phyloP scores from a whole-genome alignment of 2,888 invertebrate genomes.

The Itoplectis maculator region DNA sequence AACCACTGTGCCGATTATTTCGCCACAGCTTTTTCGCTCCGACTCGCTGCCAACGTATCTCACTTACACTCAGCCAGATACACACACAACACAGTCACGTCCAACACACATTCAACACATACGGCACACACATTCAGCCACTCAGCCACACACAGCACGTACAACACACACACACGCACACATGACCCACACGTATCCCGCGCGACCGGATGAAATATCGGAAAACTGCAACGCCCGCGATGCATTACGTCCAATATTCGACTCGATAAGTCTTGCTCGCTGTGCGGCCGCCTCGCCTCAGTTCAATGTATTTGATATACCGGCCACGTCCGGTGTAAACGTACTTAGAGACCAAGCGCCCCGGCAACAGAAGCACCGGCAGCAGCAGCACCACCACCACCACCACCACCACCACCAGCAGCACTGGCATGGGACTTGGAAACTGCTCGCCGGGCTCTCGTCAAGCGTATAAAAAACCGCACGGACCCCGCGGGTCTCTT shows the following conservation, averaged over 20 bases:
- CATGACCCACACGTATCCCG: conserved; percentile 4
- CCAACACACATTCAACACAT: too few species aligned
- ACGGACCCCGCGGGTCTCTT: conserved; percentile 41
- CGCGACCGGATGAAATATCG: conserved; percentile 70
- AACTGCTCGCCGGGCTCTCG: conserved; percentile 38
- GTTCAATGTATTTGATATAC: conserved; percentile 67
- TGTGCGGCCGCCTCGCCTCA: conserved; percentile 46
- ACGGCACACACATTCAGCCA: too few species aligned
- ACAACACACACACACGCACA: conserved; percentile 22
- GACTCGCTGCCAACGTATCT: neutral
- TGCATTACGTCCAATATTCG: conserved; percentile 72
- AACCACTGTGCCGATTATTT: neutral
- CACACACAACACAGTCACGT: too few species aligned
- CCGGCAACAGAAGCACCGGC: conserved; percentile 40
- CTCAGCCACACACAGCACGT: too few species aligned
- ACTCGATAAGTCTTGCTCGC: conserved; percentile 70
- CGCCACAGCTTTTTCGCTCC: conserved; percentile 4
- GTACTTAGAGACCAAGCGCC: conserved; percentile 65
- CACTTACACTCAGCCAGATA: conserved; percentile 8
- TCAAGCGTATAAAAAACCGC: conserved; percentile 56
- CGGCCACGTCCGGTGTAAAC: conserved; percentile 72
- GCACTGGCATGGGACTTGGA: conserved; percentile 9
- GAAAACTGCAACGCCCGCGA: conserved; percentile 70
- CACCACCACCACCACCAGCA: neutral
- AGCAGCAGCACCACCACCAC: neutral